Percentiles rank a stretch among this genome's conserved stretches.
phyloP scores from a whole-genome alignment of 2,797 vertebrate species.

The Pitangus sulphuratus region DNA sequence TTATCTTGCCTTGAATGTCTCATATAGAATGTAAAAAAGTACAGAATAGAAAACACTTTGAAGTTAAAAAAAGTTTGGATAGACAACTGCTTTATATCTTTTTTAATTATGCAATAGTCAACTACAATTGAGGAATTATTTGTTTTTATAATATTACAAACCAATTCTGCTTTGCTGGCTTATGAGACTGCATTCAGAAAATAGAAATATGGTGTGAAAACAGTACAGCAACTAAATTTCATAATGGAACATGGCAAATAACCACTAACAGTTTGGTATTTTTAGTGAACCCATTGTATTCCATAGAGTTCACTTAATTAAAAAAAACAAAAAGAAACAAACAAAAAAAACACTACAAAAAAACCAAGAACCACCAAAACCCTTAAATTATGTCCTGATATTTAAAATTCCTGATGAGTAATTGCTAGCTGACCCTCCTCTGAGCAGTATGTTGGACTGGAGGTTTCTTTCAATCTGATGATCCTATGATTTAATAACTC shows the following conservation, averaged over 20 bases:
- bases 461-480: neutral
- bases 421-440: neutral
- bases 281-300: neutral
- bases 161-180: neutral
- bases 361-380: fast-evolving
- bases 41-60: neutral
- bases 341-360: too few relatives aligned
- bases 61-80: neutral
- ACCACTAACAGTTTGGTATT: neutral
- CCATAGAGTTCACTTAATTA: neutral
- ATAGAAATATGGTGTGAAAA: neutral
- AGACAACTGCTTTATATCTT: neutral
- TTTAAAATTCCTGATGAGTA: neutral
- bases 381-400: neutral
- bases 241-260: neutral
- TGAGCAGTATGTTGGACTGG: neutral
- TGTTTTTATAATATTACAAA: neutral
- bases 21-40: neutral
- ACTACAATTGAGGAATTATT: neutral
- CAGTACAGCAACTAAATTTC: neutral
- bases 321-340: neutral
- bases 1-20: neutral
- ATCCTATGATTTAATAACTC: neutral
- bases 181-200: neutral
- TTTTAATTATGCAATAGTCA: neutral